Evolutionary conservation across 1,140 invertebrate genomes (phyloP).

Genomic region (Pseudomyrmex concolor): DNA sequence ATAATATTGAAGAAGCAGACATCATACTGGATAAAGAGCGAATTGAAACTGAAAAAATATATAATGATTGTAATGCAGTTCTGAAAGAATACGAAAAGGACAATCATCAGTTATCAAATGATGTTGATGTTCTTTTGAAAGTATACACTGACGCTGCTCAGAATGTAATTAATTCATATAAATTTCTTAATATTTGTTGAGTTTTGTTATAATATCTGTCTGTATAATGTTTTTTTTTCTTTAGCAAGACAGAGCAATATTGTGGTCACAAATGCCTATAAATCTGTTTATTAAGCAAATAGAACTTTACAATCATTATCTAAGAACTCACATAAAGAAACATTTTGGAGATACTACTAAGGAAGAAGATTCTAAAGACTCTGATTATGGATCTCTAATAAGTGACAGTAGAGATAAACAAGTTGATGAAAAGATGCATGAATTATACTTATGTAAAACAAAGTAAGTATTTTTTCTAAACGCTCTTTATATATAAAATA

Average conservation of each 20-base stretch:
- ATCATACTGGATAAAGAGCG: conserved; percentile 71
- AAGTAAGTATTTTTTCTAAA: conserved; percentile 74
- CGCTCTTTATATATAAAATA: conserved; percentile 4
- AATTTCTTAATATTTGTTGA: background rate
- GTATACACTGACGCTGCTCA: conserved; percentile 76
- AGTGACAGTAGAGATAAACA: conserved; percentile 68
- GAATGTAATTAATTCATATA: conserved; percentile 71
- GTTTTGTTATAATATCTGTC: background rate
- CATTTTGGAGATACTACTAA: conserved; percentile 68
- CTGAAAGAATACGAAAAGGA: conserved; percentile 75
- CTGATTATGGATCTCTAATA: conserved; percentile 65
- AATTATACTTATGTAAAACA: conserved; percentile 72
- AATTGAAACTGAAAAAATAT: conserved; percentile 74
- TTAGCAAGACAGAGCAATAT: conserved; percentile 75
- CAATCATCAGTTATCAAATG: conserved; percentile 74
- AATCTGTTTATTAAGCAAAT: conserved; percentile 80
- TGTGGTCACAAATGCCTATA: conserved; percentile 81
- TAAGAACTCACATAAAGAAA: conserved; percentile 77
- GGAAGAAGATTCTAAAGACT: conserved; percentile 63
- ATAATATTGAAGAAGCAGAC: conserved; percentile 77
- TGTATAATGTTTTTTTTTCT: conserved; percentile 17
- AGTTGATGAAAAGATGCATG: conserved; percentile 71
- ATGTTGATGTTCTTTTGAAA: conserved; percentile 73
- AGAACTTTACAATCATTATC: conserved; percentile 78
- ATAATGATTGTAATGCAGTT: conserved; percentile 72